Percentiles rank a stretch among this genome's conserved stretches.
Conservation (phyloP, 2,888 invertebrate species). For the Drosophila cracens region DNA sequence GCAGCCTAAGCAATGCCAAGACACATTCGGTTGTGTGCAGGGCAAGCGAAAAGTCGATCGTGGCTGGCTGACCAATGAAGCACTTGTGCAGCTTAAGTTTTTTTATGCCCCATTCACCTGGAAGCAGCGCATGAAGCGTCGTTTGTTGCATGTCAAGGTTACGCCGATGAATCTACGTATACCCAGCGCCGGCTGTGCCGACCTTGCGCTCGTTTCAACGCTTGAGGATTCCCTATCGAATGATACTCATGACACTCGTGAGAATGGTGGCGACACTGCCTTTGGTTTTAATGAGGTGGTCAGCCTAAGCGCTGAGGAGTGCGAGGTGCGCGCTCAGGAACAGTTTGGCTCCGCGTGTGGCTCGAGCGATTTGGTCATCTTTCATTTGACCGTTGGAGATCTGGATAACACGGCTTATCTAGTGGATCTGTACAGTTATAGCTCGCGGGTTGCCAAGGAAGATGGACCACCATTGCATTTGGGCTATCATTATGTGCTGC, state of each 20-base stretch:
- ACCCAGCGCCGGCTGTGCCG: constrained; percentile 79
- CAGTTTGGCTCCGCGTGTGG: constrained; percentile 93
- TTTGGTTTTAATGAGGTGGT: constrained; percentile 88
- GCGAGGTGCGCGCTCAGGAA: constrained; percentile 89
- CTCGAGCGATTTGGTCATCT: constrained; percentile 90
- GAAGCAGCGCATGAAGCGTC: constrained; percentile 89
- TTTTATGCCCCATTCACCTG: constrained; percentile 92
- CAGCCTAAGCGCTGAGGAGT: constrained; percentile 89
- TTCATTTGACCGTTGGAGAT: constrained; percentile 91
- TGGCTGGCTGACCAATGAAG: constrained; percentile 94
- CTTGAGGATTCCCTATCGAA: constrained; percentile 89
- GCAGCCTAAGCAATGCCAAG: constrained; percentile 77
- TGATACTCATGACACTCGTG: constrained; percentile 86
- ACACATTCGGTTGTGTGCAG: constrained; percentile 88
- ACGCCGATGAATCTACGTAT: constrained; percentile 90
- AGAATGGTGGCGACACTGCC: constrained; percentile 85
- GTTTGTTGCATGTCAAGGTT: constrained; percentile 90
- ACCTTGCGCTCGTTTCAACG: constrained; percentile 58
- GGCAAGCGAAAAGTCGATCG: constrained; percentile 88
- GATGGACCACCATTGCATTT: constrained; percentile 92
- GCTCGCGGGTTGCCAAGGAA: constrained; percentile 87
- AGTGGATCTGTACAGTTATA: constrained; percentile 93
- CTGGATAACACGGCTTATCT: constrained; percentile 92
- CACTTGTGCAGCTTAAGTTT: constrained; percentile 93
- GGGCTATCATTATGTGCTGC: constrained; percentile 95